A percentile compares a stretch with the other conserved stretches of the same genome.
Evolutionary conservation across 1,140 invertebrate species (phyloP).

Genomic region (Helicoverpa armigera): DNA sequence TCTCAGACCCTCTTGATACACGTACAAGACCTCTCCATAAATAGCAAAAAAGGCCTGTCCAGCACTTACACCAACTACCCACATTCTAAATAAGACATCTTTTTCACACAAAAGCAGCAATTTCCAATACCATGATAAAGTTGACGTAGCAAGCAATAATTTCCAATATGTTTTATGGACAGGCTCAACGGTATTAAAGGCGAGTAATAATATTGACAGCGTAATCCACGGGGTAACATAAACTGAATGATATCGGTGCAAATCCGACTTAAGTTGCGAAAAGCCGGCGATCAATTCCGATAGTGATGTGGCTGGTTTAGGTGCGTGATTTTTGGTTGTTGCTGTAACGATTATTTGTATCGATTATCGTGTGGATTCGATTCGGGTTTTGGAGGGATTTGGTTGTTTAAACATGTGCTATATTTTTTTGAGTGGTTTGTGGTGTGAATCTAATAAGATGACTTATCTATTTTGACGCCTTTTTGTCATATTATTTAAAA

Average conservation of each 20-base stretch:
- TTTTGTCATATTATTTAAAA: too few species aligned
- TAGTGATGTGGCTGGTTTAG: constrained; percentile 16
- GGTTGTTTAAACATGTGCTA: too few species aligned
- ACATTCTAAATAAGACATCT: constrained; percentile 41
- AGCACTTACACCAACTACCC: not conserved
- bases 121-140: constrained; percentile 43
- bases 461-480: too few species aligned
- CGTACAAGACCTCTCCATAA: too few species aligned
- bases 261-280: constrained; percentile 75
- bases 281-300: constrained; percentile 56
- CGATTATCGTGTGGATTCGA: too few species aligned
- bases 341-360: too few species aligned
- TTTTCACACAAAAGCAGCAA: constrained; percentile 55
- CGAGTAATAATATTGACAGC: constrained; percentile 84
- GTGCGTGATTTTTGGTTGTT: not conserved
- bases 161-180: constrained; percentile 83
- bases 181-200: constrained; percentile 84
- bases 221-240: constrained; percentile 76
- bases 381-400: too few species aligned
- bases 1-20: too few species aligned
- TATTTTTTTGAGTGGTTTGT: not conserved
- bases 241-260: constrained; percentile 77
- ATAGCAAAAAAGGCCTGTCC: too few species aligned
- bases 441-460: too few species aligned
- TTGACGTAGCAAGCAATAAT: constrained; percentile 65